Conservation (phyloP, 2,797 vertebrate genomes). For the Pangasius macronema region DNA sequence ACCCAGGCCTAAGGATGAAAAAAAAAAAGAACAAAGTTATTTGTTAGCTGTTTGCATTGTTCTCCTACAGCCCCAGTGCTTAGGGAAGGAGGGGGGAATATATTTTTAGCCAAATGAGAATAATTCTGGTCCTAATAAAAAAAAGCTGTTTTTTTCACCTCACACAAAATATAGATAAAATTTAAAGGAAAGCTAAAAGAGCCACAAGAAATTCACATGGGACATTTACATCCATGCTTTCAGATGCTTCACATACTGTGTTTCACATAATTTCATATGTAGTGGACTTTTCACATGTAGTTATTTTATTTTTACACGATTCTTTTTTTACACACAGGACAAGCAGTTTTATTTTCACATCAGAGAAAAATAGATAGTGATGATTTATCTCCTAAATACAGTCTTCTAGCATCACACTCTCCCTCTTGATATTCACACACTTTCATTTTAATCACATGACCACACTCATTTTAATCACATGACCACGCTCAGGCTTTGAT, state of each 20-base stretch:
- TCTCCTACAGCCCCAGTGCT: background rate
- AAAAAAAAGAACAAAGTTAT: background rate
- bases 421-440: slow-evolving; percentile 37
- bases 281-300: background rate
- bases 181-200: background rate
- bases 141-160: background rate
- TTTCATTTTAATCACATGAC: background rate
- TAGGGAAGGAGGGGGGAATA: background rate
- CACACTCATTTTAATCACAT: background rate
- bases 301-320: background rate
- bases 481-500: background rate
- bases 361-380: slow-evolving; percentile 48
- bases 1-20: background rate
- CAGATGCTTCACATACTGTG: background rate
- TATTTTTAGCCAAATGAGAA: background rate
- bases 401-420: slow-evolving; percentile 51
- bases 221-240: background rate
- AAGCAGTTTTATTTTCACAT: slow-evolving; percentile 47
- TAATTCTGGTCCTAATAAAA: background rate
- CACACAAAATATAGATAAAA: background rate
- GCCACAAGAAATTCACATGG: background rate
- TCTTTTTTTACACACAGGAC: slow-evolving; percentile 44
- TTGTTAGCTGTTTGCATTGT: background rate
- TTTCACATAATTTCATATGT: background rate
- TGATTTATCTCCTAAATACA: slow-evolving; percentile 73